Evolutionary conservation across 2,888 invertebrate species (phyloP), one percentile per base, ranked within the genome.

Genomic region (Notocelia uddmanniana): DNA sequence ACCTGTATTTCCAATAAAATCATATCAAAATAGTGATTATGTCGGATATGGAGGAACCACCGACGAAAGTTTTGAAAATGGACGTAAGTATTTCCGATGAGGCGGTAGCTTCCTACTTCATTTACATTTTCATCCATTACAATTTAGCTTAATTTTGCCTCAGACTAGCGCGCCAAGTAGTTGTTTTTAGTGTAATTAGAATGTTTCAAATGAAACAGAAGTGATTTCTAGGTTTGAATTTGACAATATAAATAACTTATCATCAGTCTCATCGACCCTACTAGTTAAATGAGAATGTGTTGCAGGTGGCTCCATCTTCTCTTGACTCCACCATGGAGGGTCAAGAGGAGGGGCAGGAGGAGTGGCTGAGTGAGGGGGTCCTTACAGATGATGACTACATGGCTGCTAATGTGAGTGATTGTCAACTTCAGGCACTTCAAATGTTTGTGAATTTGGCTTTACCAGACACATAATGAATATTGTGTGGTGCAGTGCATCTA

Each of bases 301-400:
- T 21, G 9, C 58, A 78, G 73, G 64, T 69, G 63, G 69, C 26
- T 10, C 63, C 74, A 34, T 64, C 73, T 9, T 77, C 72, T 8
- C 41, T 74, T 8, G 60, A 71, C 15, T 62, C 69, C 3, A 60
- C 69, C 5, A 69, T 74, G 59, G 73, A 67, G 10, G 31, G 63
- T 57, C 76, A 74, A 1, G 81, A 79, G 8, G 82, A 90, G 2
- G 89, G 87, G 0, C 91, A 92, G 18, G 92, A 92, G 68, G 92
- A 92, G 74, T 93, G 92, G 92, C 85, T 93, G 3, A 92, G 91
- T 34, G 92, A 92, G 41, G 92, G 81, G 0, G 79, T 87, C 0
- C 83, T 92, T 0, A 92, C 92, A 0, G 92, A 93, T 73, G 92
- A 92, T 68, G 92, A 92, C 48, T 86, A 79, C 19, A 67, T 73